Base-by-base conservation (phyloP, 2,113 vertebrate species). In the Grammomys surdaster region DNA sequence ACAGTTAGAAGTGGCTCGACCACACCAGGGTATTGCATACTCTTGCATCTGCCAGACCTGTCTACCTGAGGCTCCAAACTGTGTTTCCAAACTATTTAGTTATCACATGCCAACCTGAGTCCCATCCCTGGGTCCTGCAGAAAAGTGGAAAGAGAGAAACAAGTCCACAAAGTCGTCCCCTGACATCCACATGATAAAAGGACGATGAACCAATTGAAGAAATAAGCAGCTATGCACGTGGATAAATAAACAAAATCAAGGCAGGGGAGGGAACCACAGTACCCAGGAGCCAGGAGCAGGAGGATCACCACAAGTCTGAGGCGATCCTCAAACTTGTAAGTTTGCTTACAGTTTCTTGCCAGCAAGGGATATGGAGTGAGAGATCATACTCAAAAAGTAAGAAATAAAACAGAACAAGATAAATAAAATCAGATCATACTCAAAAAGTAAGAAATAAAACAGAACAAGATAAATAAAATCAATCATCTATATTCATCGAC, bases 21-120 rank as follows among this genome's bases (percentile, higher is more conserved):
- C 0, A 60, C 40, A 24, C 1, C 1, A 5, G 65, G 54, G 19
- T 36, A 3, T 3, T 6, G 63, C 4, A 13, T 1, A 0, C 6
- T 26, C 22, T 43, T 60, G 19, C 65, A 5, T 7, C 31, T 36
- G 43, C n/a, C 10, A 60, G 48, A 31, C 7, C 58, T 46, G 43
- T 67, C 63, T 22, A 33, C 43, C 43, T 6, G 24, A 89, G 24
- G 7, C 19, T 92, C 46, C 36, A 20, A 14, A 3, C 17, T 4
- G 13, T 36, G 60, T 20, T 88, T 69, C 40, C 1, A 77, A 92
- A 87, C 20, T 31, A 33, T n/a, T 72, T 4, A 36, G 89, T 43
- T 24, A 19, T 48, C 31, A 19, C n/a, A 11, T 69, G 5, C 26
- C 40, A 43, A 48, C 60, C 82, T 33, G 31, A 20, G 40, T 20